Evolutionary conservation across 2,888 invertebrate species (phyloP), one percentile per base, ranked within the genome.

Genomic region (Phymatocera aterrima): DNA sequence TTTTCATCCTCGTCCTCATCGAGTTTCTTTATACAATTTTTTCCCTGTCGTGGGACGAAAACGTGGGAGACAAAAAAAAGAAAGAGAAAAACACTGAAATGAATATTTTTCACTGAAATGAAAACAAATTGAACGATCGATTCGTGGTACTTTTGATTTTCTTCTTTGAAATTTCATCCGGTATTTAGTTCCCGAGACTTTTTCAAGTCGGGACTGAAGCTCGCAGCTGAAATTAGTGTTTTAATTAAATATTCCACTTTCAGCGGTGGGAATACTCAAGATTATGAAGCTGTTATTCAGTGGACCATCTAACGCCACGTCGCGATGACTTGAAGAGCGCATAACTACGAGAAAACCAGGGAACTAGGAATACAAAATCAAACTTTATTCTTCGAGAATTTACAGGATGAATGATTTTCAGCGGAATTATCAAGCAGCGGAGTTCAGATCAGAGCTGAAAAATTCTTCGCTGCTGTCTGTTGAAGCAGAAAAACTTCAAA

Each of bases 211-310:
- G 21, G 24, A 10, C 18, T 24, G 24, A 8, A 8, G 24, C 10
- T 10, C 61, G 28, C n/a, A 34, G 21, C 64, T 12, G 28, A 57
- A 57, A 57, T 57, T 57, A 46, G 18, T n/a, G 68, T n/a, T 68
- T 46, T 24, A 68, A 68, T 68, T 46, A 68, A 68, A 68, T 68
- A 68, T 68, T 24, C 65, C 28, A 68, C 68, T 68, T 64, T 68
- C 24, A n/a, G 46, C 12, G 28, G n/a, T n/a, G 37, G 37, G 37
- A n/a, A 64, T 46, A 46, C 68, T 68, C 18, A n/a, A 46, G 28
- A 68, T 46, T 68, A 68, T 68, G 68, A 68, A 68, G 68, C 46
- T 46, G 68, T 68, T 46, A 46, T 68, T 46, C 46, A 28, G 40
- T 43, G 46, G 6, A 28, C 57, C 40, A 40, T 57, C 12, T 12